Conservation (phyloP, 2,797 vertebrate species). For the Rhynchotus rufescens region DNA sequence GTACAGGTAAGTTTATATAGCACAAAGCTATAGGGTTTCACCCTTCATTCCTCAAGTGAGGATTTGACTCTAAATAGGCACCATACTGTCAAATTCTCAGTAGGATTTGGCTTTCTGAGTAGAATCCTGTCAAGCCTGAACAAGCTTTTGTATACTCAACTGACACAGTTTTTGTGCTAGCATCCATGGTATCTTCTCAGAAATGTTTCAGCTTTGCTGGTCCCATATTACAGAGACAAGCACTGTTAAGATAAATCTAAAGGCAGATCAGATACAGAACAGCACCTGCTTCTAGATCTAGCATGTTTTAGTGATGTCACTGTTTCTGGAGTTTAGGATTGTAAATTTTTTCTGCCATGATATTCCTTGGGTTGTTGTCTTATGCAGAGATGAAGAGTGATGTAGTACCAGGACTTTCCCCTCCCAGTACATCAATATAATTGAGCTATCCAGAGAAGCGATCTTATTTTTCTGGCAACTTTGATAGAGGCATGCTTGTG, state of each 20-base stretch:
- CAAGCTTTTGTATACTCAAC: background rate
- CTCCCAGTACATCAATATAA: background rate
- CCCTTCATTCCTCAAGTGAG: background rate
- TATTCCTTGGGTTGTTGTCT: background rate
- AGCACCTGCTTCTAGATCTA: background rate
- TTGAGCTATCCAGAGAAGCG: background rate
- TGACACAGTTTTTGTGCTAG: background rate
- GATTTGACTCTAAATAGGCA: background rate
- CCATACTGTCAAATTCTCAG: background rate
- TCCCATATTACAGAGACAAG: background rate
- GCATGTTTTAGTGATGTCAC: background rate
- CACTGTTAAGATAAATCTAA: background rate
- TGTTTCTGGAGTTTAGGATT: background rate
- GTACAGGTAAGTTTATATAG: slow-evolving; percentile 78
- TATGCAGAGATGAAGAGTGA: background rate
- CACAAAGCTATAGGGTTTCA: background rate
- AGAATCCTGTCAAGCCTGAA: background rate
- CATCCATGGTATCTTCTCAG: background rate
- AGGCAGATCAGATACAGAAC: background rate
- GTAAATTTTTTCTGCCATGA: background rate
- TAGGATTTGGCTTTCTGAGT: background rate
- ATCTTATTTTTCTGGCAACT: background rate
- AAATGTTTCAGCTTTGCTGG: background rate
- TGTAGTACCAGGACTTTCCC: background rate
- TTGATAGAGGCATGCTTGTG: background rate